Conservation (phyloP, 2,797 vertebrate species). For the Nasua narica region DNA sequence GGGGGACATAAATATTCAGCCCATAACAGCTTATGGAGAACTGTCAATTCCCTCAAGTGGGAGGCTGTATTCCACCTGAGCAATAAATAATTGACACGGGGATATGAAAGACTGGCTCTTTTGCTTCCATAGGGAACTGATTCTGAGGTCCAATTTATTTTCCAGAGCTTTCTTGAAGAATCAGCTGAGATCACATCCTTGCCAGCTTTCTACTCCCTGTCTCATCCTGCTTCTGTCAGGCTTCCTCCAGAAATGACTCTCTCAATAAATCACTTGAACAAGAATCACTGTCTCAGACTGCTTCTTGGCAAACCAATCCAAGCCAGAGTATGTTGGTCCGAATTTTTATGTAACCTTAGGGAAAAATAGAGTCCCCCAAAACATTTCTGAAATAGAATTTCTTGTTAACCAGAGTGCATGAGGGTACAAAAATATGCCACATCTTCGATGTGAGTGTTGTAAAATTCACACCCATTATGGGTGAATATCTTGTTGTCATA, state of each 20-base stretch:
- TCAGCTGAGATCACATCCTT: neutral
- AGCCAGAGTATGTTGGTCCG: neutral
- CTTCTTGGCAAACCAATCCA: neutral
- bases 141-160: neutral
- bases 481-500: neutral
- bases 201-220: neutral
- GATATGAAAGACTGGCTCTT: neutral
- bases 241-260: neutral
- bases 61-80: neutral
- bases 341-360: neutral
- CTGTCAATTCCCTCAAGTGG: neutral
- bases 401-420: neutral
- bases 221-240: neutral
- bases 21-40: neutral
- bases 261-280: neutral
- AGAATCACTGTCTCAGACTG: neutral
- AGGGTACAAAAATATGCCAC: neutral
- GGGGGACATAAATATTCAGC: neutral
- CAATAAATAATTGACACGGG: neutral
- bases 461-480: neutral
- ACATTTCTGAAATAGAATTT: constrained; percentile 15
- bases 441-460: neutral
- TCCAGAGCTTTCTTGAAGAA: neutral
- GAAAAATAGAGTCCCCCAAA: neutral
- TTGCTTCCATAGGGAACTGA: neutral